A percentile compares a stretch with the other conserved stretches of the same genome.
These are phyloP conservation scores for Drosophila pseudoobscura DNA, from an alignment of 1,140 invertebrate genomes.

Conservation along the genomic window DNA sequence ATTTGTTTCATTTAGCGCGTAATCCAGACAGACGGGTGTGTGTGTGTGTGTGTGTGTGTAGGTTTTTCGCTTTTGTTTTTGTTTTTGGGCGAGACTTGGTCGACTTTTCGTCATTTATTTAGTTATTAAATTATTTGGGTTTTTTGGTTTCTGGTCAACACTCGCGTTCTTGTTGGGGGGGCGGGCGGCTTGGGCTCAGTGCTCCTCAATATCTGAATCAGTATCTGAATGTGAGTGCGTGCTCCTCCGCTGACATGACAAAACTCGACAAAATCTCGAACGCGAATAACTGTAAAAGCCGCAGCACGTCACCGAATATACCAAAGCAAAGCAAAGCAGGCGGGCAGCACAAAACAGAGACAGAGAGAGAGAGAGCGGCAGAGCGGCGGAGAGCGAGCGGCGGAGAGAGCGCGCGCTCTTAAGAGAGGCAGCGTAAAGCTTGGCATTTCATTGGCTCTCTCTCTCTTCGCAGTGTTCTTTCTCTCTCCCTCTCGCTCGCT, in stretches of 20 bases:
- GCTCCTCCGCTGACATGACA: constrained; percentile 80
- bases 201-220: constrained; percentile 18
- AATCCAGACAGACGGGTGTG: constrained; percentile 66
- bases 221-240: constrained; percentile 29
- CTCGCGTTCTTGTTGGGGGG: constrained; percentile 35
- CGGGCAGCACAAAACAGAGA: constrained; percentile 40
- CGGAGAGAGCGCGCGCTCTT: constrained; percentile 5
- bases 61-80: neutral
- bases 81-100: constrained; percentile 35
- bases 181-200: constrained; percentile 20
- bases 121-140: constrained; percentile 44
- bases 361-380: constrained; percentile 1
- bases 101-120: constrained; percentile 73
- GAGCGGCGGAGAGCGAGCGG: neutral
- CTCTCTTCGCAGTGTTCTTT: too few species aligned
- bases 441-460: neutral
- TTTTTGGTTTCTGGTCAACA: constrained; percentile 11
- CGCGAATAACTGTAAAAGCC: constrained; percentile 83
- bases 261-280: constrained; percentile 83
- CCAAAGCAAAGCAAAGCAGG: constrained; percentile 52
- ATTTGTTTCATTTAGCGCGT: constrained; percentile 54
- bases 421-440: constrained; percentile 47
- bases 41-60: constrained; percentile 4
- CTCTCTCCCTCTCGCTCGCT: too few species aligned
- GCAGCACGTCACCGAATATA: constrained; percentile 82